Evolutionary conservation across 2,888 invertebrate genomes (phyloP), one percentile per base, ranked within the genome.

Genomic region (Cryptocephalus primarius): DNA sequence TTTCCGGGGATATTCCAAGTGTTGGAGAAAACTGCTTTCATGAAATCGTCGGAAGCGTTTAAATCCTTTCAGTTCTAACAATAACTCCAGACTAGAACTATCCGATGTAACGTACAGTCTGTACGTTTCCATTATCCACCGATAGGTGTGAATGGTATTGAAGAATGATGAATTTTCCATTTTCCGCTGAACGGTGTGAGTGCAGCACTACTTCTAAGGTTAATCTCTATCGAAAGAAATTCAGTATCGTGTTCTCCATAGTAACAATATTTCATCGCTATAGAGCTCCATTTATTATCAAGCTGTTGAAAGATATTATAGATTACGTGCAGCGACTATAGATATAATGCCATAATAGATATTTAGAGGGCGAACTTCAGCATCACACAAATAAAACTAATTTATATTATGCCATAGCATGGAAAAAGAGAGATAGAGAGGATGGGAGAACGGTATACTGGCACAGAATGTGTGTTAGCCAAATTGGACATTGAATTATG

Each of bases 261-360:
- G 45, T 40, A 50, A 45, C 50, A 43, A 59, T 59, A 59, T 55
- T 55, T 60, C 58, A 60, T 51, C 45, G 47, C 50, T 53, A 58
- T 55, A 56, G 52, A 47, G 54, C 55, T 53, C 57, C 22, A 58
- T 60, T 60, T 59, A 57, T 60, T 59, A 60, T 56, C 55, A 48
- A 47, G 49, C 55, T 55, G 58, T 56, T 60, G 60, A 60, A 60
- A 60, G 58, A 60, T 60, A 59, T 59, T 60, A 60, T 57, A 60
- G 60, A 60, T 60, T 59, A 59, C 60, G 60, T 60, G 60, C 55
- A 49, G 49, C 52, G 58, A 56, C 54, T 60, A 46, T 45, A 51
- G 58, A 53, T 52, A 57, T 58, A 46, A 42, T 46, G 22, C 46
- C 55, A 53, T 57, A 58, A 58, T 55, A 56, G 49, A 54, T 52